Conservation (phyloP, 2,113 vertebrate species). For the Lophotis ruficrista region DNA sequence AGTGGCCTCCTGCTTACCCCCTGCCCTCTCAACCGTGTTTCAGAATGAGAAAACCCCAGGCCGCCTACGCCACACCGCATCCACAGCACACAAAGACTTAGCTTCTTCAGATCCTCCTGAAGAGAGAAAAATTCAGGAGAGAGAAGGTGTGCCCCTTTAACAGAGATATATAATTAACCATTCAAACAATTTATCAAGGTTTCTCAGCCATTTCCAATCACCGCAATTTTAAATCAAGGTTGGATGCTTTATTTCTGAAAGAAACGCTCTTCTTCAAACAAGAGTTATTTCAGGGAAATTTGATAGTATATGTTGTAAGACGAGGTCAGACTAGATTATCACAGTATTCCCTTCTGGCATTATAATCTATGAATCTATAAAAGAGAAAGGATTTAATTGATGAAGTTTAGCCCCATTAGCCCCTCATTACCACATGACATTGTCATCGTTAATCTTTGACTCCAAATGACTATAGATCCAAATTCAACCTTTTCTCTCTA, state of each 20-base stretch:
- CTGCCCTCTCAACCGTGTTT: background rate
- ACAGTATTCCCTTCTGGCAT: conserved; percentile 55
- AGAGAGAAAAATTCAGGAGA: background rate
- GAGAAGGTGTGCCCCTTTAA: background rate
- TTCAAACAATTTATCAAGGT: conserved; percentile 8
- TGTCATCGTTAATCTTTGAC: conserved; percentile 68
- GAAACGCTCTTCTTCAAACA: conserved; percentile 57
- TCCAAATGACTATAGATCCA: conserved; percentile 46
- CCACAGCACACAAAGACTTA: background rate
- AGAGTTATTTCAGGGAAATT: conserved; percentile 57
- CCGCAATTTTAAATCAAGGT: conserved; percentile 26
- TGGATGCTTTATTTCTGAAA: conserved; percentile 50
- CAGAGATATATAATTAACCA: conserved; percentile 5
- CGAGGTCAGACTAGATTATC: conserved; percentile 57
- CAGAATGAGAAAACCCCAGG: background rate
- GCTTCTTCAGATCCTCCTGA: background rate
- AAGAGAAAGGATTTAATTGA: conserved; percentile 68
- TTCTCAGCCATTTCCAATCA: conserved; percentile 31
- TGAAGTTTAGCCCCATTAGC: conserved; percentile 74
- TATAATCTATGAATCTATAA: conserved; percentile 68
- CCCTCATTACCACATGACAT: conserved; percentile 63
- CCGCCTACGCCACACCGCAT: background rate
- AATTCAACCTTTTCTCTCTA: conserved; percentile 63
- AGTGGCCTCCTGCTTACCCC: background rate
- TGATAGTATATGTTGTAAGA: conserved; percentile 37